Base-by-base conservation (phyloP, 1,140 invertebrate genomes). In the Rhopalosiphum padi region DNA sequence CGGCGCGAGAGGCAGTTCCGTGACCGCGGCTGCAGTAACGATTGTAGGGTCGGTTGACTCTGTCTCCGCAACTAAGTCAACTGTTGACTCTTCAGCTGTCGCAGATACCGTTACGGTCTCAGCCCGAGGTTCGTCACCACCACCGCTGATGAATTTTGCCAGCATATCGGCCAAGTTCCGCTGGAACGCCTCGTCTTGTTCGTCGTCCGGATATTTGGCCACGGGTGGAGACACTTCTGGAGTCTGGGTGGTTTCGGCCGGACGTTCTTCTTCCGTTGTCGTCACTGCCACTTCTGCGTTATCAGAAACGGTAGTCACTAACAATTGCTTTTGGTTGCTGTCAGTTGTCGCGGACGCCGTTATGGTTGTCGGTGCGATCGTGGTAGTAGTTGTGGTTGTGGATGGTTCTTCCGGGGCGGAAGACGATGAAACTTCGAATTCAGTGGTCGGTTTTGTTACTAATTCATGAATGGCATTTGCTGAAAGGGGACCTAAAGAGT, bases 1-100 rank as follows among this genome's bases (percentile, higher is more conserved):
- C 23, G 68, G 91, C 25, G 43, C 48, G 11, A 97, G 94, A 8
- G 95, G 93, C 96, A 97, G 95, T 94, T 94, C 96, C 95, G 94
- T 95, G 94, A 60, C 94, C 94, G 94, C 95, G 94, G 91, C 95
- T 94, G 88, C 94, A 30, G 89, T 93, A 91, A 93, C 94, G 93
- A 91, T 94, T 7, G 94, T 93, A 21, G 89, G 37, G 94, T 94
- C 89, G 92, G 21, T 51, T 9, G 3, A 22, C 4, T 82, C 91
- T 7, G 60, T 55, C 3, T 46, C 77, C 82, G 25, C 82, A 35
- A 77, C 60, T 77, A 77, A 77, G n/a, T 93, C 94, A 23, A 48
- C 92, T 15, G 77, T 94, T 25, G 93, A 85, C 1, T 90, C 93
- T 41, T 93, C 11, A 90, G 77, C 85, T 68, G 30, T 5, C 60